These are phyloP conservation scores for Cistogaster globosa DNA, from an alignment of 2,888 invertebrate species.

Conservation along the genomic window DNA sequence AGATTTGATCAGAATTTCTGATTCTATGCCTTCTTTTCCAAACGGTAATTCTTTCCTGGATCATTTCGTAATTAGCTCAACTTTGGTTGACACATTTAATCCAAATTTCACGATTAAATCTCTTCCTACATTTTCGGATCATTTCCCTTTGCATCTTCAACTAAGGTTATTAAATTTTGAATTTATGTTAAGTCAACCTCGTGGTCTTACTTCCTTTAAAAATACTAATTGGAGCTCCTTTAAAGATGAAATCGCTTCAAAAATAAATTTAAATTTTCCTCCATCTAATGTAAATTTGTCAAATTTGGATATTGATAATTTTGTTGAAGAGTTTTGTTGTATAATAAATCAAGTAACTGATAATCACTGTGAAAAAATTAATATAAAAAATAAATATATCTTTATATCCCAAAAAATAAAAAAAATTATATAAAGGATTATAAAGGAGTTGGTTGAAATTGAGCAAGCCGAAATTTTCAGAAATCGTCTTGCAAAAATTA, in stretches of 20 bases:
- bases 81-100: neutral
- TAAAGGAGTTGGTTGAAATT: slow-evolving; percentile 11
- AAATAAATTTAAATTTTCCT: slow-evolving; percentile 6
- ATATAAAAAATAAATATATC: neutral
- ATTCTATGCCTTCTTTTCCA: neutral
- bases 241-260: neutral
- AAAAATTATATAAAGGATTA: slow-evolving; percentile 32
- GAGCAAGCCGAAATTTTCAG: neutral
- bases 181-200: too few species aligned
- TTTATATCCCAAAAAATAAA: slow-evolving; percentile 1
- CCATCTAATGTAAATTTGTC: slow-evolving; percentile 1
- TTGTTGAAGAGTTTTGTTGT: slow-evolving; percentile 1
- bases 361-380: slow-evolving; percentile 10
- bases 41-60: slow-evolving; percentile 13
- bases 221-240: too few species aligned
- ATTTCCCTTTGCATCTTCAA: slow-evolving; percentile 12
- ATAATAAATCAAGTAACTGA: neutral
- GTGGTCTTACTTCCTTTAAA: too few species aligned
- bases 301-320: slow-evolving; percentile 27
- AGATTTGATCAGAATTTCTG: neutral
- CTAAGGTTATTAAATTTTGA: slow-evolving; percentile 7
- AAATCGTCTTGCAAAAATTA: slow-evolving; percentile 1
- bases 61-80: neutral
- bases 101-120: slow-evolving; percentile 8
- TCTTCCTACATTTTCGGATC: slow-evolving; percentile 1